A percentile compares a stretch with the other conserved stretches of the same genome.
phyloP scores from a whole-genome alignment of 2,113 vertebrate species.

The Chaetops frenatus region DNA sequence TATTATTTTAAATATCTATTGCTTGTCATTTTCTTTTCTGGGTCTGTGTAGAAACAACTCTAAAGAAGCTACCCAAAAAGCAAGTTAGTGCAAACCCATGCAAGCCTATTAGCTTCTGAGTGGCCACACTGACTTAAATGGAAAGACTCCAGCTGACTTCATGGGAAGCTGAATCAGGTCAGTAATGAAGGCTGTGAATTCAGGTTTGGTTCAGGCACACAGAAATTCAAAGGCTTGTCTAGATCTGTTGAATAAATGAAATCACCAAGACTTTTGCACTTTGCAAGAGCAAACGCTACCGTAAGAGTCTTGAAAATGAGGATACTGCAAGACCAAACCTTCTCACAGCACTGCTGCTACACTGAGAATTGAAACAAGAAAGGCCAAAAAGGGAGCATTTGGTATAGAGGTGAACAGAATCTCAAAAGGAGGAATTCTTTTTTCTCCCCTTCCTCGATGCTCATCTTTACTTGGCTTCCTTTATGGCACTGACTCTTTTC shows the following conservation, averaged over 20 bases:
- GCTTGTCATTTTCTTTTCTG: background rate
- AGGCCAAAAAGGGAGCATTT: background rate
- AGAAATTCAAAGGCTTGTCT: background rate
- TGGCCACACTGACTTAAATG: background rate
- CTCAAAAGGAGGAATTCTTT: background rate
- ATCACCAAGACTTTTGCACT: background rate
- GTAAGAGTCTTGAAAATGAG: background rate
- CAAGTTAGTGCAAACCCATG: background rate
- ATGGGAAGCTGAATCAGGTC: background rate
- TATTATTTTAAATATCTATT: background rate
- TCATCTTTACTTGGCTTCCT: background rate
- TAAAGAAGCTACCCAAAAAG: background rate
- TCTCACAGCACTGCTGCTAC: background rate
- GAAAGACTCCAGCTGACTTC: constrained; percentile 11
- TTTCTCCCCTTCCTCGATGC: rapidly evolving
- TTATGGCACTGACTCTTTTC: background rate
- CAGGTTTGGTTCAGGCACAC: background rate
- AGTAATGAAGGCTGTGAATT: background rate
- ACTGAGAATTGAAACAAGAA: background rate
- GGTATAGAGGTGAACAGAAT: background rate
- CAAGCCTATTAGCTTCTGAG: background rate
- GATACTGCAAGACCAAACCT: background rate
- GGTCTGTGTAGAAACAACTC: background rate
- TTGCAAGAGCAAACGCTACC: background rate
- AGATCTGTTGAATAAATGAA: background rate